Percentiles rank a stretch among this genome's conserved stretches.
These are phyloP conservation scores for Hydrotaea diabolus DNA, from an alignment of 2,888 invertebrate species.

Conservation along the genomic window DNA sequence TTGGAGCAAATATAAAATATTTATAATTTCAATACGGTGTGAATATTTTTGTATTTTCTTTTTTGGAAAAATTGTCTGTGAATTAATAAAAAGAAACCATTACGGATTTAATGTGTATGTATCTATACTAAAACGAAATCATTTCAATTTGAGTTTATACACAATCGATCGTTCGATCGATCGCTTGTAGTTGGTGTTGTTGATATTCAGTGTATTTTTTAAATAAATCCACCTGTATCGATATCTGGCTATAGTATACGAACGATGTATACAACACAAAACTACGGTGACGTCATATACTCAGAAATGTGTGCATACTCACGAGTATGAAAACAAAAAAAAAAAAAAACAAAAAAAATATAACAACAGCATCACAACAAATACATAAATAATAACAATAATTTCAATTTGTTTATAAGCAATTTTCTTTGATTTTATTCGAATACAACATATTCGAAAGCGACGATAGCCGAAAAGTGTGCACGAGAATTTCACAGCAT, in stretches of 20 bases:
- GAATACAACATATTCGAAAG: background rate
- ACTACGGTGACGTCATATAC: slow-evolving; percentile 59
- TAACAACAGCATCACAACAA: background rate
- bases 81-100: background rate
- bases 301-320: slow-evolving; percentile 17
- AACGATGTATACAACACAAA: slow-evolving; percentile 23
- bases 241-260: background rate
- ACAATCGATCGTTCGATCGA: background rate
- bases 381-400: slow-evolving; percentile 2
- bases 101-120: slow-evolving; percentile 33
- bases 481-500: background rate
- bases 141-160: slow-evolving; percentile 9
- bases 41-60: background rate
- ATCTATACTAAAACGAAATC: slow-evolving; percentile 32
- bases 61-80: background rate
- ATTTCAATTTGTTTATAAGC: slow-evolving; percentile 49
- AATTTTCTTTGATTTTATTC: slow-evolving; percentile 15
- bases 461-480: background rate
- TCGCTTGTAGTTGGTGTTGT: slow-evolving; percentile 1
- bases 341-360: too few species aligned
- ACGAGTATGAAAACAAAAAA: background rate
- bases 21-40: background rate
- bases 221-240: slow-evolving; percentile 59
- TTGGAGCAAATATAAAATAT: background rate
- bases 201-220: background rate